Evolutionary conservation across 2,797 vertebrate genomes (phyloP).

Genomic region (Sebastes steindachneri): DNA sequence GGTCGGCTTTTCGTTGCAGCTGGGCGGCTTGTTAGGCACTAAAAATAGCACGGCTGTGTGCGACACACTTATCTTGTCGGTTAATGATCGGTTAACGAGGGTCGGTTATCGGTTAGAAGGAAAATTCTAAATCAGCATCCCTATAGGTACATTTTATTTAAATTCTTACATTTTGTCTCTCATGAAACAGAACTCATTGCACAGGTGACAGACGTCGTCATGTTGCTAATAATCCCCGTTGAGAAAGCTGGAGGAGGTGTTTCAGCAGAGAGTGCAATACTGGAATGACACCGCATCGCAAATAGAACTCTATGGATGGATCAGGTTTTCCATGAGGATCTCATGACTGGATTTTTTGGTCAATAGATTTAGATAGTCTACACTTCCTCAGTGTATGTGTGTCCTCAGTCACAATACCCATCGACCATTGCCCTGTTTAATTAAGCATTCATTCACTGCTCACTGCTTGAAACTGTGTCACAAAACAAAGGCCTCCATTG

Average conservation of each 20-base stretch:
- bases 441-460: conserved; percentile 79
- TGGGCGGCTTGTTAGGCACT: too few species aligned
- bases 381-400: conserved; percentile 10
- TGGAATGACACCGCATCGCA: conserved; percentile 43
- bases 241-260: conserved; percentile 3
- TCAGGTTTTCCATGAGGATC: conserved; percentile 36
- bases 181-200: background rate
- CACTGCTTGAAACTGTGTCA: conserved; percentile 79
- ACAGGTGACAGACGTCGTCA: background rate
- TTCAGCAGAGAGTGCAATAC: conserved; percentile 30
- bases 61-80: too few species aligned
- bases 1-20: too few species aligned
- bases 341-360: background rate
- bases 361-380: background rate
- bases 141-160: background rate
- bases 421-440: conserved; percentile 74
- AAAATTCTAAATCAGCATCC: too few species aligned
- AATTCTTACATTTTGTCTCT: background rate
- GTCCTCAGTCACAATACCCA: conserved; percentile 44
- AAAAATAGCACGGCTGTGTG: too few species aligned
- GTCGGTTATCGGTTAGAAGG: too few species aligned
- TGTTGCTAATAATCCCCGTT: background rate
- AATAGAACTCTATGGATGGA: conserved; percentile 38
- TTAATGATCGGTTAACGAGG: too few species aligned
- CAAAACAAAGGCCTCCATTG: conserved; percentile 81